A percentile compares a stretch with the other conserved stretches of the same genome.
phyloP scores from a whole-genome alignment of 2,113 vertebrate genomes.

The Aramus guarauna region DNA sequence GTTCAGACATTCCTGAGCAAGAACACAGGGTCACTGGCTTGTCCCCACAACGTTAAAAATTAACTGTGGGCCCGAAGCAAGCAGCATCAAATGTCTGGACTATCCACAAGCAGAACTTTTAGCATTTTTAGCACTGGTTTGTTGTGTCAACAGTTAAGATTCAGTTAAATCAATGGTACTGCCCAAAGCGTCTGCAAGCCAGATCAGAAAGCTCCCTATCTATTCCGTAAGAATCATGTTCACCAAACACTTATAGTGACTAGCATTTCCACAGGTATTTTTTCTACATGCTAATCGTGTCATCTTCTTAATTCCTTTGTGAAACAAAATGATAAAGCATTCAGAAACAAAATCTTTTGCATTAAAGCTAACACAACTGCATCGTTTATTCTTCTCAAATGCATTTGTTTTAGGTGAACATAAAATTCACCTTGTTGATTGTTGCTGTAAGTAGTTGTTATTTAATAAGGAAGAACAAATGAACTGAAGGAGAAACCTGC shows the following conservation, averaged over 20 bases:
- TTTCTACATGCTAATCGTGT: neutral
- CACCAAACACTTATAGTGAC: neutral
- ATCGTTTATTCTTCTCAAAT: neutral
- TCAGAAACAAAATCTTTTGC: neutral
- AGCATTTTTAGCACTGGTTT: neutral
- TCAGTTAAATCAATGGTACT: neutral
- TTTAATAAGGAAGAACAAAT: neutral
- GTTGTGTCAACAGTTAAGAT: neutral
- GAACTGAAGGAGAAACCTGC: neutral
- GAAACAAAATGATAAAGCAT: neutral
- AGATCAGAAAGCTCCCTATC: slow-evolving; percentile 30
- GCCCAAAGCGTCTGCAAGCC: neutral
- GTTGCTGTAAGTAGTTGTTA: neutral
- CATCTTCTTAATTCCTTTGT: neutral
- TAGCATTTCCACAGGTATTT: neutral
- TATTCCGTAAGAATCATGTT: neutral
- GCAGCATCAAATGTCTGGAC: neutral
- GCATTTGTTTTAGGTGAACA: neutral
- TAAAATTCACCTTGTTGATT: neutral
- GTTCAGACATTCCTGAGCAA: neutral
- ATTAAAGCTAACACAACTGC: neutral
- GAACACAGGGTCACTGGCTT: slow-evolving; percentile 6
- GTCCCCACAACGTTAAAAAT: slow-evolving; percentile 28
- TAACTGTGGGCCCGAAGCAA: neutral
- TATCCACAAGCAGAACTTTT: neutral